Base-by-base conservation (phyloP, 2,113 vertebrate genomes). In the Malurus cyaneus region DNA sequence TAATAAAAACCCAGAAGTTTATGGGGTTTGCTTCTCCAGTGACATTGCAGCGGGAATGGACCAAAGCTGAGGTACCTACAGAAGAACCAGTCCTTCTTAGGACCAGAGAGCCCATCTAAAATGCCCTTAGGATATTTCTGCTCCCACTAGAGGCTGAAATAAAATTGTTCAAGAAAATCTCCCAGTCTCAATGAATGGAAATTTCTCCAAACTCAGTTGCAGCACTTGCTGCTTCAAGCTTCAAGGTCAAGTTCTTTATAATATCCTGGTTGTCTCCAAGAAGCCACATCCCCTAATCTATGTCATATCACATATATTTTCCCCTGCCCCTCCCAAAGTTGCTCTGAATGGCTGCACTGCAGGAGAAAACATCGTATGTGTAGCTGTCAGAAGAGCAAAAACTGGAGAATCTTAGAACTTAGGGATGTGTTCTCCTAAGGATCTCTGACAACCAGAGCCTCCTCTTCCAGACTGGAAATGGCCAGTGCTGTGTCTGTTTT, bases 221-320 rank as follows among this genome's bases (percentile, higher is more conserved):
- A 76, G n/a, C 41, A 61, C 28, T 41, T 31, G n/a, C 4, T 76
- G 26, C 62, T 62, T 69, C 29, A 41, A 47, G 47, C 16, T n/a
- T 69, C 47, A 31, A 76, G 24, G 36, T 60, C 29, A 83, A 54
- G 23, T 20, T 76, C 52, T 39, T 50, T 9, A 16, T 0, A 14
- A 39, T 2, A 70, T 2, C 10, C 39, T 39, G 18, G 23, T 7
- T 32, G 46, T 47, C 64, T 59, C 32, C 67, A 46, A 20, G 4
- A 2, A n/a, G 44, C 34, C n/a, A 25, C 0, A 3, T 47, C 18
- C 39, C 29, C 34, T 32, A 0, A 16, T 41, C 34, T 31, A 20
- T 14, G 12, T 16, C 34, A 4, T 8, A 54, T 25, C 32, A 32
- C 36, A 18, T 5, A 3, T 4, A 8, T 20, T 39, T 52, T 5